phyloP scores from a whole-genome alignment of 2,888 invertebrate species.

The Hartigia nigra region DNA sequence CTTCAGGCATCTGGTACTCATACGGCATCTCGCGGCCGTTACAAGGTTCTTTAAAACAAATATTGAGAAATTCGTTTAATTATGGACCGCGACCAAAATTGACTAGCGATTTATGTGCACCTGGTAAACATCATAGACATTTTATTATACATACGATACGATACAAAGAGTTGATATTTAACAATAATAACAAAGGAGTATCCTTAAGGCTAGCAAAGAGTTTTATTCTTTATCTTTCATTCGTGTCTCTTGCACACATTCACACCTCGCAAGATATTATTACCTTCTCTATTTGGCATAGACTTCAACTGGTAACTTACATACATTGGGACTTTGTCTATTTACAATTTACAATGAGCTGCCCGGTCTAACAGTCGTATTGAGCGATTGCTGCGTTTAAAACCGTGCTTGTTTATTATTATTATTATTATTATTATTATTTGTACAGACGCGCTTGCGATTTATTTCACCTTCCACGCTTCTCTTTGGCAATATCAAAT shows the following conservation, averaged over 20 bases:
- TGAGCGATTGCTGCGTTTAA: background rate
- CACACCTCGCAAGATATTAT: background rate
- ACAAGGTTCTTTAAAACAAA: constrained; percentile 84
- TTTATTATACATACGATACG: constrained; percentile 39
- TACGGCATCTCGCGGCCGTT: constrained; percentile 90
- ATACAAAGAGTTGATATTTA: constrained; percentile 44
- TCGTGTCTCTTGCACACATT: background rate
- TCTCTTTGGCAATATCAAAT: constrained; percentile 49
- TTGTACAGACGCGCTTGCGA: background rate
- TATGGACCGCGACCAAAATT: background rate
- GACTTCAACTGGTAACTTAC: constrained; percentile 36
- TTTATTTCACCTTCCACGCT: background rate
- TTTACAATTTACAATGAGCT: constrained; percentile 41
- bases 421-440: background rate
- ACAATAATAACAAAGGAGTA: constrained; percentile 36
- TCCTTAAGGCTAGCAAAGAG: constrained; percentile 23
- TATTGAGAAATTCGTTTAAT: constrained; percentile 1
- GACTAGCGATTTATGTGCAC: background rate
- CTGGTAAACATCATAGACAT: constrained; percentile 27
- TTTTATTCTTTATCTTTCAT: background rate
- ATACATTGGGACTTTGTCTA: constrained; percentile 24
- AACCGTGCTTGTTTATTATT: background rate
- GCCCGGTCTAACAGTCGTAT: background rate
- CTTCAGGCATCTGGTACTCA: constrained; percentile 86
- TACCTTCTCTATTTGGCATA: constrained; percentile 3